These are phyloP conservation scores for Nineta flava DNA, from an alignment of 2,888 invertebrate species.

Conservation along the genomic window DNA sequence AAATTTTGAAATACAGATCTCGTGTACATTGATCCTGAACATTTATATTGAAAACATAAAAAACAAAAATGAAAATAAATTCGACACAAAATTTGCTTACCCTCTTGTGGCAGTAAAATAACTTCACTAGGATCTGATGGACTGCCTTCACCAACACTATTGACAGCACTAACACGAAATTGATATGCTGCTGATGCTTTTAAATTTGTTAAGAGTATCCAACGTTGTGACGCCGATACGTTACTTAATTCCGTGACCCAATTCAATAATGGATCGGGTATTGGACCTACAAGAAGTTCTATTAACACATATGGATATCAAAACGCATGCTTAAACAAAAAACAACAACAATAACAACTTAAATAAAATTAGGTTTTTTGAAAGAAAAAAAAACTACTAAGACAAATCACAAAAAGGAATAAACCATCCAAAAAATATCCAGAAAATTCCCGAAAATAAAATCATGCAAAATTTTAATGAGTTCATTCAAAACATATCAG, in stretches of 20 bases:
- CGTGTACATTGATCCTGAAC: too few relatives aligned
- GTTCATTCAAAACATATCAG: too few relatives aligned
- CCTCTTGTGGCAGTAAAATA: conserved; percentile 89
- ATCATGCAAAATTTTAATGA: too few relatives aligned
- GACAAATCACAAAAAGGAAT: too few relatives aligned
- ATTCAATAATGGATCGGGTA: conserved; percentile 68
- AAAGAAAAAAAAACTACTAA: background rate
- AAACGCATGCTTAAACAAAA: background rate
- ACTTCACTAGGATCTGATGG: conserved; percentile 80
- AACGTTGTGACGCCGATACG: conserved; percentile 62
- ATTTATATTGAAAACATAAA: too few relatives aligned
- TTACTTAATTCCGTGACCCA: conserved; percentile 82
- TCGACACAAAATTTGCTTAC: conserved; percentile 28
- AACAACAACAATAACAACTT: background rate
- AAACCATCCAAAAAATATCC: too few relatives aligned
- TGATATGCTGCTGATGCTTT: conserved; percentile 93
- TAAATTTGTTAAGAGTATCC: conserved; percentile 65
- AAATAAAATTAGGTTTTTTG: background rate
- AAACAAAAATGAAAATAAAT: too few relatives aligned
- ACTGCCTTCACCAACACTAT: conserved; percentile 88
- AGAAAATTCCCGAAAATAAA: too few relatives aligned
- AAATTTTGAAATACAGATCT: too few relatives aligned
- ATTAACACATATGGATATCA: background rate
- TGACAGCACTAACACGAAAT: conserved; percentile 92
- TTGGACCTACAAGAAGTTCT: conserved; percentile 43